A percentile compares a stretch with the other conserved stretches of the same genome.
Evolutionary conservation across 1,140 invertebrate genomes (phyloP).

Genomic region (Drosophila teissieri): DNA sequence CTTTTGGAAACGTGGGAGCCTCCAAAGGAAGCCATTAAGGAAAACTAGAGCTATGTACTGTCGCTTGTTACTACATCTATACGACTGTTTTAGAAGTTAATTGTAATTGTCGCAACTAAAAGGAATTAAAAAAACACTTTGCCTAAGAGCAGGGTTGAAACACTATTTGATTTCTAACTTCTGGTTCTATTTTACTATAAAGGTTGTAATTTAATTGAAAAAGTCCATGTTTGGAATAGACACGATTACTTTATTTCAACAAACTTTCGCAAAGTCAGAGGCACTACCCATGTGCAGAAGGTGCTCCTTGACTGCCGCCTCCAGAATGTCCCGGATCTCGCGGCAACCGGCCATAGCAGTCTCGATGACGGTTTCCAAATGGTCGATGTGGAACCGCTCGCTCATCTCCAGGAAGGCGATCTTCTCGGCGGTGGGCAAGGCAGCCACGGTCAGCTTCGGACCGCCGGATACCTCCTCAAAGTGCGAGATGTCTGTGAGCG

Average conservation of each 20-base stretch:
- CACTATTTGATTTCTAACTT: no score
- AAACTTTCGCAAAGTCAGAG: conserved; percentile 84
- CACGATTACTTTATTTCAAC: conserved; percentile 34
- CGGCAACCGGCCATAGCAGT: conserved; percentile 94
- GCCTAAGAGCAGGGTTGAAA: no score
- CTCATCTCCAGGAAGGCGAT: conserved; percentile 95
- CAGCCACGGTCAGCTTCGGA: conserved; percentile 92
- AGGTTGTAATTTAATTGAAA: no score
- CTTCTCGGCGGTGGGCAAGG: conserved; percentile 88
- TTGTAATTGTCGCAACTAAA: no score
- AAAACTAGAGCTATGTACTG: conserved; percentile 29
- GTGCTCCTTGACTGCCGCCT: conserved; percentile 91
- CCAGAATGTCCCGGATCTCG: conserved; percentile 93
- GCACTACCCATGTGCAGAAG: conserved; percentile 86
- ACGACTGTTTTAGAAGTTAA: conserved; percentile 11
- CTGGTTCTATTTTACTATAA: no score
- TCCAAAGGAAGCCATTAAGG: conserved; percentile 28
- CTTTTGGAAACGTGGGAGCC: conserved; percentile 63
- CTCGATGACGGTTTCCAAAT: conserved; percentile 92
- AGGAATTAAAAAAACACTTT: no score
- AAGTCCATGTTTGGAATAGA: background rate
- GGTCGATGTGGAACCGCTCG: conserved; percentile 94
- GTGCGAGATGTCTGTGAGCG: conserved; percentile 92
- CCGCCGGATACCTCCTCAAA: conserved; percentile 89
- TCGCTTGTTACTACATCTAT: conserved; percentile 13